Base-by-base conservation (phyloP, 1,140 invertebrate genomes). In the Drosophila mojavensis region DNA sequence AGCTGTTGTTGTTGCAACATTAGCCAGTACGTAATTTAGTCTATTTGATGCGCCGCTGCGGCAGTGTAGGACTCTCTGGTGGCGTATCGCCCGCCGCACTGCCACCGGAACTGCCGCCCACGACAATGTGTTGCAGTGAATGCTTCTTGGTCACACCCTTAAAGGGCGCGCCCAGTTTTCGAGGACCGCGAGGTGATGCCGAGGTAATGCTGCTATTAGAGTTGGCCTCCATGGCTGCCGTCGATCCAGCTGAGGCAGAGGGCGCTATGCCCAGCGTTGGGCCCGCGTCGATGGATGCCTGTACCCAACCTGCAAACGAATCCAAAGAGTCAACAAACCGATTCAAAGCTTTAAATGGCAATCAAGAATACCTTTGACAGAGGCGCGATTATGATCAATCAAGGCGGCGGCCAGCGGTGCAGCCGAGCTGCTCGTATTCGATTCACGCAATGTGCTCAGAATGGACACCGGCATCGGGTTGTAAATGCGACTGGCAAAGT, bases 401-500 rank as follows among this genome's bases (percentile, higher is more conserved):
- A 94, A 73, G 4, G 94, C 94, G n/a, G 93, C 92, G 24, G 94
- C 85, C 30, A 92, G 92, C 1, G 93, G 92, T 9, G 93, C 90
- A 50, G 79, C 91, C n/a, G 78, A 55, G 17, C 55, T 81, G 50
- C 79, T 81, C 33, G 76, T 71, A 69, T 85, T 85, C 4, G 85
- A 85, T 47, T 91, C 90, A 4, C 90, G 66, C 15, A 91, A 45
- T 4, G 78, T 91, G 28, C 75, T 78, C 64, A 91, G 58, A 2
- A 75, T 72, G 13, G 72, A 59, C 4, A 94, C 93, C 55, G 95
- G 94, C 70, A 96, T 94, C 3, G 97, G 97, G 75, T 96, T 96
- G 92, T 96, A 98, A 50, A 98, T 95, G 91, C 96, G 95, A 4
- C 96, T 95, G 67, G 97, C 95, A 92, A 98, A 98, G 59, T 97